Conservation (phyloP, 1,140 invertebrate species). For the Tachypleus tridentatus region DNA sequence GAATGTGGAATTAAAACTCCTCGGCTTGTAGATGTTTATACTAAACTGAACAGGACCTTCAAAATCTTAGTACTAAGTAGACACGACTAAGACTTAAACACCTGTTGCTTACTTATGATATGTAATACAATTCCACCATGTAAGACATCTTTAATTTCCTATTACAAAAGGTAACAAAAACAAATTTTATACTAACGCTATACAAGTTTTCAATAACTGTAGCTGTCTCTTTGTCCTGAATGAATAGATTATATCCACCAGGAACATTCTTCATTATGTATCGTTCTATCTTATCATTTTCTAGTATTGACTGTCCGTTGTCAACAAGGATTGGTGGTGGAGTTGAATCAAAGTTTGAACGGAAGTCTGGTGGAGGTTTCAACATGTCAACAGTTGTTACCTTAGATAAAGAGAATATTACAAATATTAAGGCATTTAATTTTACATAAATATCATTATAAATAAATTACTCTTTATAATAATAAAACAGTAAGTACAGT, state of each 20-base stretch:
- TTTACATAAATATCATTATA: no score
- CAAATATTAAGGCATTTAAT: not conserved
- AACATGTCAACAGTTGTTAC: conserved; percentile 88
- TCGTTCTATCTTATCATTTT: conserved; percentile 87
- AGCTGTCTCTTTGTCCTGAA: conserved; percentile 85
- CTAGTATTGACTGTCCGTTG: conserved; percentile 74
- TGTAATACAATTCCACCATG: no score
- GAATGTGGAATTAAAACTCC: no score
- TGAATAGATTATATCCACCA: conserved; percentile 82
- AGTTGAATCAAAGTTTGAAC: conserved; percentile 86
- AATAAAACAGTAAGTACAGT: no score
- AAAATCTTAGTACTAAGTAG: no score
- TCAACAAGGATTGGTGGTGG: conserved; percentile 85
- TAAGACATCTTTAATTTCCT: no score
- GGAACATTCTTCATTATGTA: conserved; percentile 93
- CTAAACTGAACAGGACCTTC: no score
- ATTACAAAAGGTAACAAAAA: no score
- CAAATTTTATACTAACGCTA: conserved; percentile 36
- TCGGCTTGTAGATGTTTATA: no score
- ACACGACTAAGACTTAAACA: no score
- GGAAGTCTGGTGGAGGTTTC: conserved; percentile 84
- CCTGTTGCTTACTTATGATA: no score
- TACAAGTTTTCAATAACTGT: conserved; percentile 85
- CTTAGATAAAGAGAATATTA: conserved; percentile 2
- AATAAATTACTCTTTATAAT: no score